These are phyloP conservation scores for Hydrozoanthus gracilis DNA, from an alignment of 92 coral and sea anemone genomes.

Conservation along the genomic window DNA sequence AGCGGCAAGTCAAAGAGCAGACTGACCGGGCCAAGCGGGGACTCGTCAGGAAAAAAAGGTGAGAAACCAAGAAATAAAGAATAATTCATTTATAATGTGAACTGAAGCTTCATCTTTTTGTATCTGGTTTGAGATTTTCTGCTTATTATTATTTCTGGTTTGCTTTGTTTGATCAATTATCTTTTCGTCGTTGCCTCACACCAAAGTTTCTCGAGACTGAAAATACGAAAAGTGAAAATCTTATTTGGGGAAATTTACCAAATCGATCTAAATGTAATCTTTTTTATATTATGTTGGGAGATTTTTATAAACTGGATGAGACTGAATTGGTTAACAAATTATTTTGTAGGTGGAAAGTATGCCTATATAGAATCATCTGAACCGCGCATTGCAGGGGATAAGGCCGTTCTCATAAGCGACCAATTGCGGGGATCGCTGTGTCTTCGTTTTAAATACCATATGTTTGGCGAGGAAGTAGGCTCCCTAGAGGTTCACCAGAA, in stretches of 20 bases:
- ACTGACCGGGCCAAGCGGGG: constrained; percentile 64
- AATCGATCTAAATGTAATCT: no score
- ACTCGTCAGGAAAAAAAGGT: constrained; percentile 40
- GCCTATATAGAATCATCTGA: constrained; percentile 89
- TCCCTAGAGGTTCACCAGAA: constrained; percentile 71
- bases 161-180: no score
- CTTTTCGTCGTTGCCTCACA: background rate
- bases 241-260: no score
- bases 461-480: constrained; percentile 87
- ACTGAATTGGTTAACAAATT: no score
- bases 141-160: no score
- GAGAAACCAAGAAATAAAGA: background rate
- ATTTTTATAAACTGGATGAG: no score
- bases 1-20: constrained; percentile 57
- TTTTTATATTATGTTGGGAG: no score
- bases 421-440: constrained; percentile 73
- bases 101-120: no score
- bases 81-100: background rate
- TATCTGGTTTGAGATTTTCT: no score
- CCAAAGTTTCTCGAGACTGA: background rate
- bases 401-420: constrained; percentile 73
- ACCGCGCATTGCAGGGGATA: constrained; percentile 82
- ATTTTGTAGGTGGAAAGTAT: constrained; percentile 55
- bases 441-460: constrained; percentile 88
- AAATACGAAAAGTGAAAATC: background rate